These are phyloP conservation scores for Amphipyra tragopoginis DNA, from an alignment of 2,888 invertebrate species.

Conservation along the genomic window DNA sequence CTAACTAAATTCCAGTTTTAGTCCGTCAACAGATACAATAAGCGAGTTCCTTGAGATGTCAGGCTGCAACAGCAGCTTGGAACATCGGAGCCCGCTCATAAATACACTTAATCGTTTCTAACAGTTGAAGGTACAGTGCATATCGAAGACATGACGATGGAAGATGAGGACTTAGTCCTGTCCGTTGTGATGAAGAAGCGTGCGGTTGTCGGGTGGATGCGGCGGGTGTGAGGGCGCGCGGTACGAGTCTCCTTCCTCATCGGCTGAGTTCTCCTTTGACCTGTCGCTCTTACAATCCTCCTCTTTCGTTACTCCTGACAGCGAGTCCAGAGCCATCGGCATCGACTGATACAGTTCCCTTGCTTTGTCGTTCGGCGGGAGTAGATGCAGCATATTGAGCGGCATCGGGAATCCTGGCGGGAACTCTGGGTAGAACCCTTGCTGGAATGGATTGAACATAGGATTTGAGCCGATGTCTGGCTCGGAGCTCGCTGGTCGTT, in stretches of 20 bases:
- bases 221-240: conserved; percentile 89
- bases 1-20: conserved; percentile 75
- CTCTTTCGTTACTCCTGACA: conserved; percentile 88
- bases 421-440: conserved; percentile 96
- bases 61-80: conserved; percentile 26
- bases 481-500: conserved; percentile 92
- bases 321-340: conserved; percentile 89
- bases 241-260: conserved; percentile 88
- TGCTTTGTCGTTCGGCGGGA: conserved; percentile 94
- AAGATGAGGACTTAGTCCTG: conserved; percentile 91
- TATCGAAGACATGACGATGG: conserved; percentile 53
- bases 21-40: conserved; percentile 50
- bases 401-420: conserved; percentile 95
- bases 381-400: conserved; percentile 95
- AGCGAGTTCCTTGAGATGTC: conserved; percentile 29
- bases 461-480: conserved; percentile 91
- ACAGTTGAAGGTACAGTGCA: conserved; percentile 62
- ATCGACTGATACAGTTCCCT: conserved; percentile 91
- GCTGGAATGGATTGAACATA: conserved; percentile 94
- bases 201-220: conserved; percentile 91
- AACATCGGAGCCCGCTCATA: conserved; percentile 27
- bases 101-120: conserved; percentile 45
- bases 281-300: conserved; percentile 92
- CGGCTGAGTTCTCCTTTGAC: conserved; percentile 91
- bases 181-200: conserved; percentile 94